Conservation (phyloP, 1,140 invertebrate genomes). For the Diorhabda carinulata region DNA sequence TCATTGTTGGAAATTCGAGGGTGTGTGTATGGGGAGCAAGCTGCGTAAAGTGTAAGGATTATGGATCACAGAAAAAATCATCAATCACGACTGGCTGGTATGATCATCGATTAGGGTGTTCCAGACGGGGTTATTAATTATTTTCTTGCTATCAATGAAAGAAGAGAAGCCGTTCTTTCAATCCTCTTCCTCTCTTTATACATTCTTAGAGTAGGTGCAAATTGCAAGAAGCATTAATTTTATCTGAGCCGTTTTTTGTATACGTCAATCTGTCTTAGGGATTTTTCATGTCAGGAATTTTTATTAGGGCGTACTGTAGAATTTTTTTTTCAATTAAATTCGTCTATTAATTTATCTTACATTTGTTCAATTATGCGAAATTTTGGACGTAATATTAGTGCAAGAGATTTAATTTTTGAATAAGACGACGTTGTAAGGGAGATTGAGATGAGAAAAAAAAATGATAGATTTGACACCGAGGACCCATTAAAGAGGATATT, state of each 20-base stretch:
- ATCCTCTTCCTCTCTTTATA: not conserved
- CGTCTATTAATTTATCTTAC: not conserved
- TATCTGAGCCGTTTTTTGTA: constrained; percentile 7
- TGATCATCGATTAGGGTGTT: constrained; percentile 18
- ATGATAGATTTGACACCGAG: too few relatives aligned
- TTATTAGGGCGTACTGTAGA: constrained; percentile 1
- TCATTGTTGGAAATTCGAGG: not conserved
- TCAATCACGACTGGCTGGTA: constrained; percentile 16
- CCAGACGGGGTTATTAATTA: constrained; percentile 15
- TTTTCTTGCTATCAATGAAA: constrained; percentile 15
- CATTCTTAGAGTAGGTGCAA: constrained; percentile 14
- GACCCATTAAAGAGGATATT: too few relatives aligned
- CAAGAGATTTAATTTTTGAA: too few relatives aligned
- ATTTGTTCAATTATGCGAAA: too few relatives aligned
- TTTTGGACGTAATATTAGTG: too few relatives aligned
- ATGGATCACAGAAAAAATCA: constrained; percentile 7
- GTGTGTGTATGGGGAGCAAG: not conserved
- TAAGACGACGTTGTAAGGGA: too few relatives aligned
- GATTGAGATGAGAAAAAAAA: too few relatives aligned
- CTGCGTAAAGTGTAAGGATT: not conserved
- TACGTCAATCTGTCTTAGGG: not conserved
- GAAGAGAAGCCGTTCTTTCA: constrained; percentile 16
- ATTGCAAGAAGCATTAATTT: constrained; percentile 17
- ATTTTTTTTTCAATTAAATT: not conserved
- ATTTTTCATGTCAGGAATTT: not conserved